Conservation (phyloP, 1,140 invertebrate genomes). For the Eupristina koningsbergeri region DNA sequence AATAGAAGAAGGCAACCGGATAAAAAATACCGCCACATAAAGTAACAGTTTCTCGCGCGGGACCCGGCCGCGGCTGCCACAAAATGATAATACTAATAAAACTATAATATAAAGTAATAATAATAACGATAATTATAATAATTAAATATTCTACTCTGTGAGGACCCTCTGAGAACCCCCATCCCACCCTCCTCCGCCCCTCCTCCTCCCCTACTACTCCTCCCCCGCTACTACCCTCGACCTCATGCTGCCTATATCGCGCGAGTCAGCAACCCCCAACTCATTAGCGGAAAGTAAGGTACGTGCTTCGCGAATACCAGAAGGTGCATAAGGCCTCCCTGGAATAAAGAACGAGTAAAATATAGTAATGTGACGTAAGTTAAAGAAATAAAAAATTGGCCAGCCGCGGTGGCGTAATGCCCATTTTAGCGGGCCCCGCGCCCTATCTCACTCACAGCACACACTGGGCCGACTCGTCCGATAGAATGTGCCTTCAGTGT, state of each 20-base stretch:
- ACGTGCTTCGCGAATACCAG: slow-evolving; percentile 54
- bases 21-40: slow-evolving; percentile 80
- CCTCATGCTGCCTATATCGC: slow-evolving; percentile 50
- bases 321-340: slow-evolving; percentile 69
- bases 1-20: slow-evolving; percentile 78
- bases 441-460: slow-evolving; percentile 76
- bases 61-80: slow-evolving; percentile 69
- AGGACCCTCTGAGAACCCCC: slow-evolving; percentile 46
- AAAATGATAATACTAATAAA: slow-evolving; percentile 62
- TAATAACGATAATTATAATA: slow-evolving; percentile 49
- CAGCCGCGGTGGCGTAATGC: slow-evolving; percentile 65
- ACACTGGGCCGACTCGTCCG: slow-evolving; percentile 89
- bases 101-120: slow-evolving; percentile 58
- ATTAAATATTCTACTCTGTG: slow-evolving; percentile 56
- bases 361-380: neutral
- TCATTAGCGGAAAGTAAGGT: slow-evolving; percentile 38
- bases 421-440: slow-evolving; percentile 68
- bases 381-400: slow-evolving; percentile 62
- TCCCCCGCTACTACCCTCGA: slow-evolving; percentile 23
- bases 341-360: slow-evolving; percentile 63
- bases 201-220: slow-evolving; percentile 12
- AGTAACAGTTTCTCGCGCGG: slow-evolving; percentile 80
- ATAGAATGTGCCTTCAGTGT: slow-evolving; percentile 92
- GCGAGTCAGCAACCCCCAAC: slow-evolving; percentile 54
- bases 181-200: slow-evolving; percentile 48